phyloP scores from a whole-genome alignment of 2,797 vertebrate genomes.

The Acanthopagrus latus region DNA sequence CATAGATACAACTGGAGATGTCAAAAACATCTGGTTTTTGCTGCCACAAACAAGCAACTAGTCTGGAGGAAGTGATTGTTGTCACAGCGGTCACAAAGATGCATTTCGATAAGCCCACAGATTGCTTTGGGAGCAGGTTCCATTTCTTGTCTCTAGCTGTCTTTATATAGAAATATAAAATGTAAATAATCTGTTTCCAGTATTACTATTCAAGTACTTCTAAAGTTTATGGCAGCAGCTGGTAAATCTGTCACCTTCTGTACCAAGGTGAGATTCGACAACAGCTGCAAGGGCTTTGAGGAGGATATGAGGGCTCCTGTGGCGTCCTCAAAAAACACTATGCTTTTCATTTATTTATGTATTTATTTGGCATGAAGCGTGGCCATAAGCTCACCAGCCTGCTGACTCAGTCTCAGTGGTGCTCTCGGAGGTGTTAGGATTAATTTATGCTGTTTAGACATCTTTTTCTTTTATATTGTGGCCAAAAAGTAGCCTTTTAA shows the following conservation, averaged over 20 bases:
- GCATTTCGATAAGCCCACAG: no score
- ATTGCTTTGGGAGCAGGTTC: no score
- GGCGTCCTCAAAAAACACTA: conserved; percentile 10
- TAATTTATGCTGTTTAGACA: conserved; percentile 51
- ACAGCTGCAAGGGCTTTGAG: conserved; percentile 22
- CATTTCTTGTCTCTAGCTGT: conserved; percentile 2
- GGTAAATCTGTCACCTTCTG: not conserved
- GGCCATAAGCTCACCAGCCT: conserved; percentile 31
- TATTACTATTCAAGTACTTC: not conserved
- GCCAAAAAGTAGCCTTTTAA: conserved; percentile 20
- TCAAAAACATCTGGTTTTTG: no score
- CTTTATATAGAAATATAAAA: not conserved
- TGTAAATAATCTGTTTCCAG: conserved; percentile 5
- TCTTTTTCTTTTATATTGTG: conserved; percentile 32
- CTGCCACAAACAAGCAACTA: no score
- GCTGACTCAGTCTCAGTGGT: conserved; percentile 45
- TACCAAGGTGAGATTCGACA: conserved; percentile 24
- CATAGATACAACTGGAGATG: no score
- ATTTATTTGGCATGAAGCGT: conserved; percentile 32
- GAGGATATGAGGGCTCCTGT: conserved; percentile 15
- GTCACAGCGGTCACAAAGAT: no score
- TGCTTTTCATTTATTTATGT: conserved; percentile 38
- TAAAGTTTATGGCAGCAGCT: not conserved
- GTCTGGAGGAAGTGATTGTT: no score
- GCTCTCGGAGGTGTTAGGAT: conserved; percentile 30